Conservation (phyloP, 2,888 invertebrate species). For the Drosophila merina region DNA sequence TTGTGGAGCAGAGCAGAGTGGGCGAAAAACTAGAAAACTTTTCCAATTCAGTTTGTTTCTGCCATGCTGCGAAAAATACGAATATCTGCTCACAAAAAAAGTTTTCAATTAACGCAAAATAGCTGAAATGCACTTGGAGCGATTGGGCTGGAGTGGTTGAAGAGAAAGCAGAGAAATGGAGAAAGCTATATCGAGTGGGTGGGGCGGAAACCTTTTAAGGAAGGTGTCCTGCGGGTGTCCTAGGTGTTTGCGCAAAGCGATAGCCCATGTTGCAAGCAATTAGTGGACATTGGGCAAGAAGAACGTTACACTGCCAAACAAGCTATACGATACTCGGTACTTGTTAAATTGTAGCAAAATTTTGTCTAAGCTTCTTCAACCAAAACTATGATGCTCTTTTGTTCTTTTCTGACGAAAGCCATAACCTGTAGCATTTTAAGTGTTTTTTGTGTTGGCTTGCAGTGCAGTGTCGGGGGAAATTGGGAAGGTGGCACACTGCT, state of each 20-base stretch:
- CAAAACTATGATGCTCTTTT: neutral
- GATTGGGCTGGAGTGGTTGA: constrained; percentile 2
- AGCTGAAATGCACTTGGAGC: constrained; percentile 59
- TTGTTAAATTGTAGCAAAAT: neutral
- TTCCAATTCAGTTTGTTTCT: constrained; percentile 67
- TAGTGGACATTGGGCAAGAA: constrained; percentile 62
- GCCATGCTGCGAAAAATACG: constrained; percentile 57
- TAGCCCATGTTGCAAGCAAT: constrained; percentile 64
- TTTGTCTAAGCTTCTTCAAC: neutral
- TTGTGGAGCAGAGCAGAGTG: neutral
- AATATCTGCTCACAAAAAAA: constrained; percentile 62
- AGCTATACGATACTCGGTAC: neutral
- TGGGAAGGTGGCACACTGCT: constrained; percentile 30
- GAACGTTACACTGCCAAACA: neutral
- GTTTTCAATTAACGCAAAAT: constrained; percentile 76
- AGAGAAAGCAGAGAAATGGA: neutral
- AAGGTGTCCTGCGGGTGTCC: constrained; percentile 42
- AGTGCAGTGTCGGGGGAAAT: constrained; percentile 8
- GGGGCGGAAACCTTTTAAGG: constrained; percentile 58
- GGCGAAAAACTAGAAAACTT: constrained; percentile 56
- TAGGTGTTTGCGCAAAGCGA: constrained; percentile 59
- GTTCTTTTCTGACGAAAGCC: neutral
- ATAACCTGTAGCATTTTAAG: neutral
- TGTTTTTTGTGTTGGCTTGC: neutral
- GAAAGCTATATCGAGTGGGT: constrained; percentile 3